Evolutionary conservation across 1,140 invertebrate species (phyloP).

Genomic region (Leucophenga varia): DNA sequence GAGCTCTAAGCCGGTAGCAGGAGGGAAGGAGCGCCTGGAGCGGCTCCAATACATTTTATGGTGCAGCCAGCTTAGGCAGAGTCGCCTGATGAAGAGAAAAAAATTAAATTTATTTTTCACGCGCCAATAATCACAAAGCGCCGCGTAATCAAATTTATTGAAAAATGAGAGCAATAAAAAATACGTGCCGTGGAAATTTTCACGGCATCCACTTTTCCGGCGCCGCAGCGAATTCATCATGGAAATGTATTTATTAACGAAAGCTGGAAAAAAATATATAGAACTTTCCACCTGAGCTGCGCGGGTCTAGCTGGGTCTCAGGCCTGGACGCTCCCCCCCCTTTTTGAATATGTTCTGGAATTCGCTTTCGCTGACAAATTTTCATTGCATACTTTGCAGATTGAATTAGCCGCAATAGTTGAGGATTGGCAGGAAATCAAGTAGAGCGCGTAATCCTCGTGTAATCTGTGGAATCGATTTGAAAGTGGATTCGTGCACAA

Average conservation of each 20-base stretch:
- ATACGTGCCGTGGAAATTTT: constrained; percentile 17
- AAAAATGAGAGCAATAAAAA: constrained; percentile 50
- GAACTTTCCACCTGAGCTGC: too few species aligned
- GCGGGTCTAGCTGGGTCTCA: too few species aligned
- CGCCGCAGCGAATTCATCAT: constrained; percentile 20
- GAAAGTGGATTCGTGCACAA: constrained; percentile 1
- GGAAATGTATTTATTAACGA: constrained; percentile 18
- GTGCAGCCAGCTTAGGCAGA: not conserved
- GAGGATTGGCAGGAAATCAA: too few species aligned
- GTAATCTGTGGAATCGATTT: too few species aligned
- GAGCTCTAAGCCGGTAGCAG: constrained; percentile 2
- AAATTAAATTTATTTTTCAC: constrained; percentile 52
- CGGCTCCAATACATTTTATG: too few species aligned
- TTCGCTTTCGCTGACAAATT: too few species aligned
- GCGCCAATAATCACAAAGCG: constrained; percentile 53
- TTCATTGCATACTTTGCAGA: too few species aligned
- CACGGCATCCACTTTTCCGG: constrained; percentile 4
- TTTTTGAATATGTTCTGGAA: too few species aligned
- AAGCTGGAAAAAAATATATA: too few species aligned
- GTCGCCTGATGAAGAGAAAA: constrained; percentile 4
- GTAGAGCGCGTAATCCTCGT: too few species aligned
- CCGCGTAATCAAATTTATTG: constrained; percentile 53
- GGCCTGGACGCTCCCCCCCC: too few species aligned
- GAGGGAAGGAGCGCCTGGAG: not conserved
- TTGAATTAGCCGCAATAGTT: too few species aligned